A percentile compares a stretch with the other conserved stretches of the same genome.
phyloP scores from a whole-genome alignment of 2,888 invertebrate genomes.

The Sminthurides aquaticus region DNA sequence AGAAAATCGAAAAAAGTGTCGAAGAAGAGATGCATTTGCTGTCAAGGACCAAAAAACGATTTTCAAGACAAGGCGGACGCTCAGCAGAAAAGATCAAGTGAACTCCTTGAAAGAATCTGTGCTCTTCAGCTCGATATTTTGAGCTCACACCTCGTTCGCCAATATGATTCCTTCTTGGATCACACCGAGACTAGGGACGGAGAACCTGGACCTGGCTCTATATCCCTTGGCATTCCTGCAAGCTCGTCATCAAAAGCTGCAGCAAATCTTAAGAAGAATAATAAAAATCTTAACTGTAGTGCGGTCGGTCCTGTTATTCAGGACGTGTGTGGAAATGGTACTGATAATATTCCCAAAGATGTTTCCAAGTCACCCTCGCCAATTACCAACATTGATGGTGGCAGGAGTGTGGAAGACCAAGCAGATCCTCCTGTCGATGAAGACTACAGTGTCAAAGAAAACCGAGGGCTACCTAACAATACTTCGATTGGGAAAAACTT shows the following conservation, averaged over 20 bases:
- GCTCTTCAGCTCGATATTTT: constrained; percentile 20
- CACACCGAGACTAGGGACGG: background rate
- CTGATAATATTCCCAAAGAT: background rate
- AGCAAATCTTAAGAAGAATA: background rate
- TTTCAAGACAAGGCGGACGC: constrained; percentile 13
- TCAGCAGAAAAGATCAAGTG: constrained; percentile 18
- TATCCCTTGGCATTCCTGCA: too few species aligned
- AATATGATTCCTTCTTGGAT: constrained; percentile 19
- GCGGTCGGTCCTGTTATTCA: background rate
- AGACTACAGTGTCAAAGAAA: background rate
- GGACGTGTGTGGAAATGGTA: background rate
- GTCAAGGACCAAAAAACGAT: constrained; percentile 19
- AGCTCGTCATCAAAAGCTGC: background rate
- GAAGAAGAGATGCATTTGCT: constrained; percentile 20
- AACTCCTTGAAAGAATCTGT: constrained; percentile 18
- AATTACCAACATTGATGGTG: background rate
- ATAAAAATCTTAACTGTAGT: background rate
- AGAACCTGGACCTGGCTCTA: background rate
- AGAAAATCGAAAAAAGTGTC: constrained; percentile 2
- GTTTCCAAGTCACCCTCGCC: background rate
- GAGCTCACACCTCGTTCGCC: constrained; percentile 17
- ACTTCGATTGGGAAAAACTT: background rate
- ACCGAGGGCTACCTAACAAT: too few species aligned
- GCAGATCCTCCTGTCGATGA: background rate
- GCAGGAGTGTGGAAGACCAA: background rate